Conservation (phyloP, 1,140 invertebrate species). For the Drosophila kurseongensis region DNA sequence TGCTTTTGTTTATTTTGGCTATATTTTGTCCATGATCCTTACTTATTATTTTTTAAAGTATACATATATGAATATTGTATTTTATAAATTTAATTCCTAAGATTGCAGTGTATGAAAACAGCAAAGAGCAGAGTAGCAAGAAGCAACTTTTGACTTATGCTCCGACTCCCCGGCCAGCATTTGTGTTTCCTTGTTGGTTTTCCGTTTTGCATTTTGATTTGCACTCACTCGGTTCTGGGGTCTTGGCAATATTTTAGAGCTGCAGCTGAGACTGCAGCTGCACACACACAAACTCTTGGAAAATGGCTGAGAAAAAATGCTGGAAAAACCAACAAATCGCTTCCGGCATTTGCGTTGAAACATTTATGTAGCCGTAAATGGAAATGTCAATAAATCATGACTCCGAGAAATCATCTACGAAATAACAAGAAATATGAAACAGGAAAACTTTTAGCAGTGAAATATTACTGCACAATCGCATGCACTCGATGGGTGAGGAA, state of each 20-base stretch:
- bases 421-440: slow-evolving; percentile 43
- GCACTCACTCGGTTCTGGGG: slow-evolving; percentile 39
- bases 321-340: slow-evolving; percentile 72
- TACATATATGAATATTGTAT: too few species aligned
- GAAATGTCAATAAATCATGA: slow-evolving; percentile 82
- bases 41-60: too few species aligned
- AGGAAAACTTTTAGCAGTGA: slow-evolving; percentile 66
- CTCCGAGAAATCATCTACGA: slow-evolving; percentile 59
- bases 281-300: slow-evolving; percentile 17
- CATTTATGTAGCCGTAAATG: slow-evolving; percentile 80
- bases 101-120: neutral
- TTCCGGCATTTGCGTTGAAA: slow-evolving; percentile 79
- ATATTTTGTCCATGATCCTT: too few species aligned
- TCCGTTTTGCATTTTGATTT: slow-evolving; percentile 83
- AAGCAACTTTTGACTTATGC: slow-evolving; percentile 71
- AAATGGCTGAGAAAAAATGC: slow-evolving; percentile 32
- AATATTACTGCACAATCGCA: slow-evolving; percentile 47
- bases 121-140: slow-evolving; percentile 13
- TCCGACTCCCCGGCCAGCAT: slow-evolving; percentile 53
- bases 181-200: slow-evolving; percentile 73
- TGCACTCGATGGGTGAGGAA: neutral
- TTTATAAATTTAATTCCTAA: too few species aligned
- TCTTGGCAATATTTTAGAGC: slow-evolving; percentile 68
- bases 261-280: slow-evolving; percentile 21
- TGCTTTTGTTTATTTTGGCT: too few species aligned